phyloP scores from a whole-genome alignment of 92 coral and sea anemone species.

The Pocillopora meandrina region DNA sequence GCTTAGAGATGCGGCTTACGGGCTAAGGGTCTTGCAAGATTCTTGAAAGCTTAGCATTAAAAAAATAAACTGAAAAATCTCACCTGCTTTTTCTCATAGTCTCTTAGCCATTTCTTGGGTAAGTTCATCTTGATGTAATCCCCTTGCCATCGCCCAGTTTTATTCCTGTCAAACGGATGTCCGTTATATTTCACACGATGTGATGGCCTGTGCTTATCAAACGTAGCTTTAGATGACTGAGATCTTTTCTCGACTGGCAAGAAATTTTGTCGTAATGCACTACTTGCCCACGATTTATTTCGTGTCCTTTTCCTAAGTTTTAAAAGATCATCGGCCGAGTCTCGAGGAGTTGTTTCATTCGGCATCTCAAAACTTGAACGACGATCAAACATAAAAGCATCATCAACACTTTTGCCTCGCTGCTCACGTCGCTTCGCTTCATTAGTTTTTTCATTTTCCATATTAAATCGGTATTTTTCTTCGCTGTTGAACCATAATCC shows the following conservation, averaged over 20 bases:
- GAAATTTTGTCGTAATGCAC: neutral
- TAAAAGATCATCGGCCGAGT: constrained; percentile 5
- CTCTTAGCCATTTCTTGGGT: constrained; percentile 42
- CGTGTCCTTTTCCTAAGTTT: constrained; percentile 16
- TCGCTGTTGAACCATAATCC: constrained; percentile 22
- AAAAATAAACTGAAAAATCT: neutral
- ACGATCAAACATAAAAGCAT: neutral
- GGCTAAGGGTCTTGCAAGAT: neutral
- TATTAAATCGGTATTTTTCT: constrained; percentile 13
- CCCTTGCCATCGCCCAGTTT: constrained; percentile 15
- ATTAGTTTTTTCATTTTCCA: constrained; percentile 17
- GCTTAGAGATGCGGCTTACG: constrained; percentile 9
- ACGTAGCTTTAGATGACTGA: neutral
- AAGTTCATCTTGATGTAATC: constrained; percentile 17
- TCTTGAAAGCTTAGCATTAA: too few species aligned
- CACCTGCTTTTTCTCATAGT: constrained; percentile 43
- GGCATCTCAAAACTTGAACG: constrained; percentile 27
- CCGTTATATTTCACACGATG: neutral
- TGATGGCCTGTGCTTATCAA: constrained; percentile 7
- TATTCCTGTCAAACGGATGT: neutral
- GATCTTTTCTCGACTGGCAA: constrained; percentile 6
- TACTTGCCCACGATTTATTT: constrained; percentile 7
- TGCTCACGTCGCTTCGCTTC: constrained; percentile 2
- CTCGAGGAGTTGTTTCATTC: neutral
- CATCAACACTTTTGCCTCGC: constrained; percentile 24